Evolutionary conservation across 2,113 vertebrate genomes (phyloP), one percentile per base, ranked within the genome.

Genomic region (Thermophis baileyi): DNA sequence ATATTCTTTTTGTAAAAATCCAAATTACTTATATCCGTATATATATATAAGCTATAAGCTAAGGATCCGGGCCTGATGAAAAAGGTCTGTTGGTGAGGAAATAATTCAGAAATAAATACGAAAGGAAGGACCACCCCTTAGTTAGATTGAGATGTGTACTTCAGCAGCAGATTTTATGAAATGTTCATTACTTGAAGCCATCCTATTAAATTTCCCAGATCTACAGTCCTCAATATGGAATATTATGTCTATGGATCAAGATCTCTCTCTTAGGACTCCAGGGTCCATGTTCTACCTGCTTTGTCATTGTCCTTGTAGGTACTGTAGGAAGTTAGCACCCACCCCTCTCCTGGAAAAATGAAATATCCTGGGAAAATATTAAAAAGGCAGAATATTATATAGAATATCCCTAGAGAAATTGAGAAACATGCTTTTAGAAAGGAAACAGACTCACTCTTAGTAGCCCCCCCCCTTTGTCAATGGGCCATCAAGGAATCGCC

Each of bases 21-120:
- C 47, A 47, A 30, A 57, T 30, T 85, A 5, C 2, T 81, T 60
- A 16, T 30, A 90, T 16, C 0, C 90, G 89, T 55, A 55, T 55
- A 69, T 55, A 55, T 55, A 69, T 60, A 90, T 85, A n/a, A 91
- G 81, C 88, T 14, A n/a, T 94, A n/a, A n/a, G n/a, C 90, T 90
- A 24, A 6, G 88, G 14, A 30, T 27, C 63, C 20, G 25, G 50
- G 57, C 25, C 44, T 47, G 81, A 93, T 55, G 93, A 93, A 0
- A 93, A 12, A 0, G 1, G 91, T 94, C 81, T 12, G 60, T 46
- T 8, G 81, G 1, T 51, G 91, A 90, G 0, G n/a, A 92, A 93
- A 74, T 3, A 7, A 25, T 87, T 93, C 3, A 47, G 0, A 22
- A 44, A 44, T 44, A 44, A 44, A 44, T 44, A 44, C 44, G 44